Evolutionary conservation across 2,797 vertebrate species (phyloP).

Genomic region (Acridotheres tristis): DNA sequence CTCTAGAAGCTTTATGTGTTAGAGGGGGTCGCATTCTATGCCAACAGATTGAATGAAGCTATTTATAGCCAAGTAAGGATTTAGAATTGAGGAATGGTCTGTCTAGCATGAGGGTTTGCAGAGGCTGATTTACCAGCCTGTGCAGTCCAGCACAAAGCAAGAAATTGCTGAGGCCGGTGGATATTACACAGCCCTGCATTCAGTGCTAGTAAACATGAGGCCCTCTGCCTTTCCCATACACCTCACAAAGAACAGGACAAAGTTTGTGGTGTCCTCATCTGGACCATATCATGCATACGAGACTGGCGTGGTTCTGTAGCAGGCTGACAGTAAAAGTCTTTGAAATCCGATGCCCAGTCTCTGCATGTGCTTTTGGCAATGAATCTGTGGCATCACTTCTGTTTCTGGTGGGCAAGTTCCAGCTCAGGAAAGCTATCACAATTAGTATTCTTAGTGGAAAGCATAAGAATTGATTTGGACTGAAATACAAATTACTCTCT

Average conservation of each 20-base stretch:
- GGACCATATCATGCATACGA: neutral
- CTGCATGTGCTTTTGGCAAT: neutral
- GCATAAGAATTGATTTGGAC: neutral
- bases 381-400: neutral
- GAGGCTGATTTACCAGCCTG: neutral
- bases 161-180: neutral
- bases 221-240: neutral
- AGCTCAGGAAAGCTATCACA: neutral
- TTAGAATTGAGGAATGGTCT: neutral
- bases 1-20: neutral
- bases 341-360: neutral
- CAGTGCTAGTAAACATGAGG: neutral
- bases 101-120: neutral
- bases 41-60: neutral
- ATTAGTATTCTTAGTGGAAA: slow-evolving; percentile 30
- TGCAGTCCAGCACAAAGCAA: neutral
- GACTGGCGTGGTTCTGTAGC: neutral
- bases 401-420: neutral
- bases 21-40: neutral
- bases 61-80: neutral
- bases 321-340: neutral
- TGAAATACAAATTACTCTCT: neutral
- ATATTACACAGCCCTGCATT: neutral
- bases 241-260: neutral
- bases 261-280: neutral